phyloP scores from a whole-genome alignment of 2,888 invertebrate genomes.

The Troides oblongomaculatus region DNA sequence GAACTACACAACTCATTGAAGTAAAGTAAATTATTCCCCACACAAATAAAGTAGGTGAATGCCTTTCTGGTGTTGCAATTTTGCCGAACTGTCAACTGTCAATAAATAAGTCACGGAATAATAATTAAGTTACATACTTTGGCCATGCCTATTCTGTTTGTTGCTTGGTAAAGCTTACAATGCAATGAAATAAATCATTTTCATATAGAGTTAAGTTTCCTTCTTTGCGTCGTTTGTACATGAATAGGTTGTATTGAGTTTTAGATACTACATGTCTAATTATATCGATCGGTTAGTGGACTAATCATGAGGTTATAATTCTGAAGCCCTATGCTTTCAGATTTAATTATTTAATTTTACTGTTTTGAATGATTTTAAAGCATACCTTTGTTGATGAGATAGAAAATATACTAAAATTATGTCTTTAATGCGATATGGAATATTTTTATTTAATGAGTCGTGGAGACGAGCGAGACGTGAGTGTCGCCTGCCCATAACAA shows the following conservation, averaged over 20 bases:
- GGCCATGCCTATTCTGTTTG: slow-evolving; percentile 57
- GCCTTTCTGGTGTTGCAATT: slow-evolving; percentile 29
- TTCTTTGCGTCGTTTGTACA: slow-evolving; percentile 47
- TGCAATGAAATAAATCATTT: slow-evolving; percentile 62
- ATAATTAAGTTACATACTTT: slow-evolving; percentile 62
- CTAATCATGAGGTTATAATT: not conserved
- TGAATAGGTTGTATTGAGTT: slow-evolving; percentile 33
- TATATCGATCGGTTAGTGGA: not conserved
- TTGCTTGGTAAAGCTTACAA: slow-evolving; percentile 52
- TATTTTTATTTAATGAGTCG: too few species aligned
- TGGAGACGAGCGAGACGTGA: too few species aligned
- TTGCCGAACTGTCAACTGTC: slow-evolving; percentile 41
- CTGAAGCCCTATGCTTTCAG: too few species aligned
- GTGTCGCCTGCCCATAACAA: too few species aligned
- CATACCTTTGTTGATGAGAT: too few species aligned
- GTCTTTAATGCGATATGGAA: too few species aligned
- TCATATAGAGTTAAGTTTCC: slow-evolving; percentile 48
- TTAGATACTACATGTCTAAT: slow-evolving; percentile 17
- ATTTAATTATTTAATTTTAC: not conserved
- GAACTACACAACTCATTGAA: slow-evolving; percentile 25
- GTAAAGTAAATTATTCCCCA: slow-evolving; percentile 26
- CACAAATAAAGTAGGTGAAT: slow-evolving; percentile 29
- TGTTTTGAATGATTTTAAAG: too few species aligned
- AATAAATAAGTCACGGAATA: slow-evolving; percentile 58
- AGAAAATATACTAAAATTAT: too few species aligned